These are phyloP conservation scores for Drosophila busckii DNA, from an alignment of 1,140 invertebrate species.

Conservation along the genomic window DNA sequence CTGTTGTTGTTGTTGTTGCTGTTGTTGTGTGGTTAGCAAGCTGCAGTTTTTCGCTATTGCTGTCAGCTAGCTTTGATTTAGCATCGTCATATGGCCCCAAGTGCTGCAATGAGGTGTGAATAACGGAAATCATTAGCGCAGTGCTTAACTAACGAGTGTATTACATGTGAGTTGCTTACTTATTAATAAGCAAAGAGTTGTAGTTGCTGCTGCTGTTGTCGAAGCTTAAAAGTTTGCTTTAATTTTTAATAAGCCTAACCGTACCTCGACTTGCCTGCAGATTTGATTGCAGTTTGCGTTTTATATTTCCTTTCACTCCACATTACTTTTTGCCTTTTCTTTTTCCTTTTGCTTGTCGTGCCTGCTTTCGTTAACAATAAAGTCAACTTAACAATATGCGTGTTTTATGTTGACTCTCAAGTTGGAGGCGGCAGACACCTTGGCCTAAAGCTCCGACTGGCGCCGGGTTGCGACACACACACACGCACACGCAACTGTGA, in stretches of 20 bases:
- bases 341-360: not conserved
- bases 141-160: not conserved
- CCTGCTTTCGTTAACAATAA: not conserved
- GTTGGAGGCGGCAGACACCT: slow-evolving; percentile 1
- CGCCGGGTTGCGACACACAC: not conserved
- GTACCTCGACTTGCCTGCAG: too few species aligned
- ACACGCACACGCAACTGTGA: slow-evolving; percentile 24
- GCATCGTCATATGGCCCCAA: slow-evolving; percentile 17
- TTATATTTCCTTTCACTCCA: too few species aligned
- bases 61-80: slow-evolving; percentile 35
- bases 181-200: too few species aligned
- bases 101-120: slow-evolving; percentile 23
- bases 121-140: slow-evolving; percentile 30
- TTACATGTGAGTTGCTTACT: too few species aligned
- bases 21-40: not conserved
- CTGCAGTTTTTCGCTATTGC: slow-evolving; percentile 19
- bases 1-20: too few species aligned
- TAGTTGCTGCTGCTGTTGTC: too few species aligned
- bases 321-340: slow-evolving; percentile 7
- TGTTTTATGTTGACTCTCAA: slow-evolving; percentile 40
- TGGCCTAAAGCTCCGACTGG: too few species aligned
- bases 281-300: too few species aligned
- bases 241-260: too few species aligned
- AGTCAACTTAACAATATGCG: slow-evolving; percentile 22
- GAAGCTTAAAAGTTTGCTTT: too few species aligned